phyloP scores from a whole-genome alignment of 2,113 vertebrate genomes.

The Lonchura striata region DNA sequence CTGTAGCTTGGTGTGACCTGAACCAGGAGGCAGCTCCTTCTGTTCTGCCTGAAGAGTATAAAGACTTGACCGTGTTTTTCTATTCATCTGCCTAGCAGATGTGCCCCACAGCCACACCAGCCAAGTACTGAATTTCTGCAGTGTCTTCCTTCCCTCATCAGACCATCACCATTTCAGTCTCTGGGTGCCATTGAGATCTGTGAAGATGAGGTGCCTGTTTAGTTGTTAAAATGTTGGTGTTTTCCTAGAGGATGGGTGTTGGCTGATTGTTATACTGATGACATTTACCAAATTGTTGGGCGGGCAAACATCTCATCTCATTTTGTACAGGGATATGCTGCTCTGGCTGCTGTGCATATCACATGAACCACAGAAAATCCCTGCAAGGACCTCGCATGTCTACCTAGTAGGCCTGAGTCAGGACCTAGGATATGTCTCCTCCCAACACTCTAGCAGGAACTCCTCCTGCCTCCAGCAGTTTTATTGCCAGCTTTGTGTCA shows the following conservation, averaged over 20 bases:
- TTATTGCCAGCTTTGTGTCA: not conserved
- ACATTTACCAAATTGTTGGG: not conserved
- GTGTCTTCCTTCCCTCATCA: not conserved
- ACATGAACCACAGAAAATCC: not conserved
- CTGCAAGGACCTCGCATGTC: not conserved
- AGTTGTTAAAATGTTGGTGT: not conserved
- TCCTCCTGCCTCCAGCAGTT: not conserved
- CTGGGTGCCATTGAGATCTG: not conserved
- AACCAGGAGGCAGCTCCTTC: not conserved
- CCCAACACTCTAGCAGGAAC: not conserved
- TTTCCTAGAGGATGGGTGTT: not conserved
- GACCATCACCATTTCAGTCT: not conserved
- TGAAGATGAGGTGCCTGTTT: not conserved
- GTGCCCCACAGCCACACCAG: conserved; percentile 4
- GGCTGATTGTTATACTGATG: not conserved
- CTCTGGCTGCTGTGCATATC: not conserved
- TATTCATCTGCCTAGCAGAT: not conserved
- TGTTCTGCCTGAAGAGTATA: not conserved
- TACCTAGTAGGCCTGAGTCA: not conserved
- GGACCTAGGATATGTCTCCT: not conserved
- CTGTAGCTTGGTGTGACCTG: not conserved
- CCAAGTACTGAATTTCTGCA: conserved; percentile 26
- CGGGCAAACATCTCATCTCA: not conserved
- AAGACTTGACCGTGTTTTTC: not conserved
- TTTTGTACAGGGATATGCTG: rapidly evolving